Percentiles rank a stretch among this genome's conserved stretches.
Conservation (phyloP, 2,113 vertebrate species). For the Tonatia bakeri region DNA sequence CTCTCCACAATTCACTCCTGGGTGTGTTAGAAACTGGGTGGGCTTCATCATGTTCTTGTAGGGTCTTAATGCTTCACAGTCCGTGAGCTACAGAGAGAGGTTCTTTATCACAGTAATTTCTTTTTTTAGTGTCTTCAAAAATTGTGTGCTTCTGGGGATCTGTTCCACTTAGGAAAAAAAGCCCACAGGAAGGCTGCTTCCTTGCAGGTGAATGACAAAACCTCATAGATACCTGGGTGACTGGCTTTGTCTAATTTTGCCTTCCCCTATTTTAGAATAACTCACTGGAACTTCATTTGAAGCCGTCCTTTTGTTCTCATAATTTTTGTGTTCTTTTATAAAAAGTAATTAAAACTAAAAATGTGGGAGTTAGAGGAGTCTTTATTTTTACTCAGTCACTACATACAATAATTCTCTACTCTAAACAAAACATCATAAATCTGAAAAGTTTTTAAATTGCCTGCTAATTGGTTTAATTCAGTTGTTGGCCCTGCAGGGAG, state of each 20-base stretch:
- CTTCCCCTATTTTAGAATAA: background rate
- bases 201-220: background rate
- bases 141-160: background rate
- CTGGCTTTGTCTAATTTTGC: background rate
- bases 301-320: background rate
- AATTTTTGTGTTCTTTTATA: background rate
- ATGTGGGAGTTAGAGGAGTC: background rate
- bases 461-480: background rate
- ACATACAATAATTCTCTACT: background rate
- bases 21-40: background rate
- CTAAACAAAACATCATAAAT: background rate
- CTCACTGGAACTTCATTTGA: background rate
- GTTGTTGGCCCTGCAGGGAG: background rate
- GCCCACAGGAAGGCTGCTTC: background rate
- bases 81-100: background rate
- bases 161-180: background rate
- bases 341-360: background rate
- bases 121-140: background rate
- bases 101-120: background rate
- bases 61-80: background rate
- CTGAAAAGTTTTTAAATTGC: conserved; percentile 17
- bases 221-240: background rate
- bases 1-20: background rate
- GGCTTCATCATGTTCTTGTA: background rate
- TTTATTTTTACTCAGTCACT: background rate